phyloP scores from a whole-genome alignment of 2,888 invertebrate species.

The Eumacrocentrus americanus region DNA sequence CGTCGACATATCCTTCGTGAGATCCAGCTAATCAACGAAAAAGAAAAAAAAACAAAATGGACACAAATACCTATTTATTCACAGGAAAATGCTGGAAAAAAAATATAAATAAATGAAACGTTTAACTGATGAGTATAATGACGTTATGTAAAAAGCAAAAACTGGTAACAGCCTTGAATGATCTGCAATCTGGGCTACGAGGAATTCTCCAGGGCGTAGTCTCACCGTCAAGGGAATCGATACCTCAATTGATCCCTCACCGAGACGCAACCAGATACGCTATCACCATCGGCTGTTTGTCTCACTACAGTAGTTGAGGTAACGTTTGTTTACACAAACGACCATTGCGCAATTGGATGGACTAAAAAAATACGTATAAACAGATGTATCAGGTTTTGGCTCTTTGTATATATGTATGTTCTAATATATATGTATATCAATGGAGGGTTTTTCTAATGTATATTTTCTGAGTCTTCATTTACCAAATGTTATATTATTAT shows the following conservation, averaged over 20 bases:
- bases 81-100: conserved; percentile 16
- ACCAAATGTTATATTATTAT: too few species aligned
- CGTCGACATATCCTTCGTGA: too few species aligned
- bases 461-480: too few species aligned
- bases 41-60: too few species aligned
- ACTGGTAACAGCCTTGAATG: conserved; percentile 10
- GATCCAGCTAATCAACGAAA: too few species aligned
- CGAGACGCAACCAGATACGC: conserved; percentile 36
- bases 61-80: too few species aligned
- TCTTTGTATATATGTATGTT: background rate
- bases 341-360: background rate
- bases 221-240: conserved; percentile 34
- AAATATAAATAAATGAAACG: background rate
- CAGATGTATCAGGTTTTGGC: background rate
- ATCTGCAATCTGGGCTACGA: conserved; percentile 12
- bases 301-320: conserved; percentile 15
- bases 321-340: conserved; percentile 14
- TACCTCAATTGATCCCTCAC: conserved; percentile 37
- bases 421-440: too few species aligned
- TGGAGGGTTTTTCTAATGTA: too few species aligned
- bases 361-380: background rate
- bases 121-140: too few species aligned
- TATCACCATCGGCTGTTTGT: conserved; percentile 37
- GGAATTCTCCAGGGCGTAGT: conserved; percentile 20
- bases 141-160: too few species aligned